Base-by-base conservation (phyloP, 2,113 vertebrate genomes). In the Panthera tigris region DNA sequence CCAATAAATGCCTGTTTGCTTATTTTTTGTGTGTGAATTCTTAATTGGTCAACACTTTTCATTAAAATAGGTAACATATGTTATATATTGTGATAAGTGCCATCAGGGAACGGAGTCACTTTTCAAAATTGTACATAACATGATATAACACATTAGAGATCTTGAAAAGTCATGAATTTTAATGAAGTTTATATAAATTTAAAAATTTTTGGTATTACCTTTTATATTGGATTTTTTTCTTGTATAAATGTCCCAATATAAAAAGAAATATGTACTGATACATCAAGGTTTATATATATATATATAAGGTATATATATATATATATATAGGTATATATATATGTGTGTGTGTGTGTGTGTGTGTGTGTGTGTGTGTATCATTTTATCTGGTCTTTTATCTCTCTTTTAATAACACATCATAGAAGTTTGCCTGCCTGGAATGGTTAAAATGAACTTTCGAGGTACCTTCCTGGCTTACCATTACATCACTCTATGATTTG, bases 201-300 rank as follows among this genome's bases (percentile, higher is more conserved):
- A n/a, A 89, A 78, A 97, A 97, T 97, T 95, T 57, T 83, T 96
- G 7, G 11, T 36, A 50, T 91, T 93, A 63, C 13, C 65, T 96
- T 97, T 96, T 29, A 94, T 93, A 96, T 31, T 9, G 10, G 0
- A 1, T 19, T 4, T 81, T 91, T 95, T 63, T 83, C 39, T 84
- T 14, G 27, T 27, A 0, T 76, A 7, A 27, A 63, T 97, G 55
- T 81, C 7, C 7, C 74, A 12, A 18, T 89, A 15, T 79, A 63
- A 73, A 94, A 96, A 39, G 11, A 97, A 97, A 61, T 11, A 79
- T 85, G 4, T 36, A 31, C 4, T 27, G 4, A 85, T 39, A 65
- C 0, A 0, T 2, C 13, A 57, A 27, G 45, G 45, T 45, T 9
- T 9, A 45, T 45, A 45, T 45, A 45, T 45, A 45, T 45, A 45